Percentiles rank a stretch among this genome's conserved stretches.
phyloP scores from a whole-genome alignment of 2,797 vertebrate genomes.

The Staurois parvus region DNA sequence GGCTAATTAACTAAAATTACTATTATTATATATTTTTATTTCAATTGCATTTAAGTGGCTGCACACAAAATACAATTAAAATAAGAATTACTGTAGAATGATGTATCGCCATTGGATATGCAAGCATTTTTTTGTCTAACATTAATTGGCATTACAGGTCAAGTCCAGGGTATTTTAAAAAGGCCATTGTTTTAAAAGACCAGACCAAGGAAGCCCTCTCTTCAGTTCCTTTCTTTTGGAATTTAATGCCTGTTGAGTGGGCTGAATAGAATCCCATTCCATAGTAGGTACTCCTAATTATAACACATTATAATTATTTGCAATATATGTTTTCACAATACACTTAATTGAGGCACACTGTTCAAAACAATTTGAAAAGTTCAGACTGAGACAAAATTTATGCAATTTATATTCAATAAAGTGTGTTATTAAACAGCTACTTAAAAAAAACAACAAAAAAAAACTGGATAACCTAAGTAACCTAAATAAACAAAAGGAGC shows the following conservation, averaged over 20 bases:
- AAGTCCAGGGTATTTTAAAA: conserved; percentile 25
- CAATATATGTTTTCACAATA: conserved; percentile 55
- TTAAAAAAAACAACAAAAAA: conserved; percentile 36
- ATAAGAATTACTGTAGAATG: conserved; percentile 25
- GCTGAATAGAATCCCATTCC: conserved; percentile 53
- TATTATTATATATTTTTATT: conserved; percentile 54
- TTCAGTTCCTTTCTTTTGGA: conserved; percentile 32
- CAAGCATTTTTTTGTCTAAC: not conserved
- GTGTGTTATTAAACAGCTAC: conserved; percentile 34
- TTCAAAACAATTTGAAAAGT: conserved; percentile 42
- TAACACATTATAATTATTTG: conserved; percentile 55
- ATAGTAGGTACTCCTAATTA: conserved; percentile 52
- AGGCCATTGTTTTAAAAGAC: conserved; percentile 47
- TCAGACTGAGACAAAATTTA: conserved; percentile 32
- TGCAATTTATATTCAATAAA: conserved; percentile 25
- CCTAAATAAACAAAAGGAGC: conserved; percentile 28
- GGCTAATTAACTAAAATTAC: conserved; percentile 46
- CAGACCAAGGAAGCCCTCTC: conserved; percentile 31
- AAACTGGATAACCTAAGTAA: not conserved
- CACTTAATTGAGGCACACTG: conserved; percentile 37
- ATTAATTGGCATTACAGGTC: conserved; percentile 37
- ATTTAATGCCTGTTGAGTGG: conserved; percentile 51
- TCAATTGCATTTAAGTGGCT: conserved; percentile 50
- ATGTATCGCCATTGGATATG: not conserved
- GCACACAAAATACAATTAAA: conserved; percentile 54